Percentiles rank a stretch among this genome's conserved stretches.
Conservation (phyloP, 2,888 invertebrate species). For the Hypena proboscidalis region DNA sequence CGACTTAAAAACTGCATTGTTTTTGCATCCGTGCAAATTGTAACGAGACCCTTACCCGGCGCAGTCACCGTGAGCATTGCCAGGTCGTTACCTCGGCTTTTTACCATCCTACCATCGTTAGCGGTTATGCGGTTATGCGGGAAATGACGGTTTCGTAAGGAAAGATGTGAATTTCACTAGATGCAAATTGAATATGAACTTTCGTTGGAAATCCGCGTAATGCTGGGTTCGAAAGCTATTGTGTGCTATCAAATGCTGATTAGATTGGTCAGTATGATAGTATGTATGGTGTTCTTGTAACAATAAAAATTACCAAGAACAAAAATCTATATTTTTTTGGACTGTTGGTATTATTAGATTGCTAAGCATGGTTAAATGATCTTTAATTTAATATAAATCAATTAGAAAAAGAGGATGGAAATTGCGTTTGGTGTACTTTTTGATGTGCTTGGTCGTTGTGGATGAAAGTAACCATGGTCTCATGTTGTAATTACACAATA, state of each 20-base stretch:
- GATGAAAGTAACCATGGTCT: too few relatives aligned
- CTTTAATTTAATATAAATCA: too few relatives aligned
- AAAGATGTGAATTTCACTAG: conserved; percentile 60
- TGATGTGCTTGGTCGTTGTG: too few relatives aligned
- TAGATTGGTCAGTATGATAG: conserved; percentile 37
- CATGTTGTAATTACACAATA: too few relatives aligned
- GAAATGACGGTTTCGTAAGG: conserved; percentile 41
- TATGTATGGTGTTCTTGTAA: too few relatives aligned
- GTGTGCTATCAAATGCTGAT: conserved; percentile 47
- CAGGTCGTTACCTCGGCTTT: conserved; percentile 49
- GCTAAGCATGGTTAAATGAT: too few relatives aligned
- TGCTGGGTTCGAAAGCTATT: conserved; percentile 52
- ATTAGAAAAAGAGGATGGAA: too few relatives aligned
- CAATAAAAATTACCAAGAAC: too few relatives aligned
- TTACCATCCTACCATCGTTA: conserved; percentile 52
- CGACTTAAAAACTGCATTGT: too few relatives aligned
- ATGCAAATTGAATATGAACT: conserved; percentile 70
- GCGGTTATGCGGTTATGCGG: conserved; percentile 59
- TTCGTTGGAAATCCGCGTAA: conserved; percentile 58
- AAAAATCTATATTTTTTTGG: too few relatives aligned
- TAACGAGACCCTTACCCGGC: conserved; percentile 31
- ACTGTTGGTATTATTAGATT: too few relatives aligned
- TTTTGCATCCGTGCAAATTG: conserved; percentile 19
- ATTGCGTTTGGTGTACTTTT: too few relatives aligned
- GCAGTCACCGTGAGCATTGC: conserved; percentile 40